These are phyloP conservation scores for Dermatophagoides farinae DNA, from an alignment of 1,140 invertebrate species.

Conservation along the genomic window DNA sequence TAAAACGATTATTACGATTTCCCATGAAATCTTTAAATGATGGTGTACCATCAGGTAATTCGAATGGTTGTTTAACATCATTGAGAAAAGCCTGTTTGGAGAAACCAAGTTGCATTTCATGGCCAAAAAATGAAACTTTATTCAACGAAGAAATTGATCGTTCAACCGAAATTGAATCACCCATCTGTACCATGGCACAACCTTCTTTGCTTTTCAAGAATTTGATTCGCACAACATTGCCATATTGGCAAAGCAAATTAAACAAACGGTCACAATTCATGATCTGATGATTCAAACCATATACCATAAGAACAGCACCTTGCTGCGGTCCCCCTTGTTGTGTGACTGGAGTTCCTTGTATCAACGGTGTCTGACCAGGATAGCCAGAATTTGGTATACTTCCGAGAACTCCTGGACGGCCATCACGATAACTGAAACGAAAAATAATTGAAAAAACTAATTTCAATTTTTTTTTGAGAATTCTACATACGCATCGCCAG, in stretches of 20 bases:
- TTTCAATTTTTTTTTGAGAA: not conserved
- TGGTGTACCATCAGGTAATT: conserved; percentile 75
- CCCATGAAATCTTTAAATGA: conserved; percentile 94
- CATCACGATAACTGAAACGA: conserved; percentile 3
- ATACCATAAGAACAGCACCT: conserved; percentile 89
- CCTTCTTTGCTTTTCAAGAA: conserved; percentile 97
- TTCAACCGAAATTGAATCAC: conserved; percentile 78
- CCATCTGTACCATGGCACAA: conserved; percentile 99
- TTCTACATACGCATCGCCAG: conserved; percentile 6
- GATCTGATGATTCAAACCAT: conserved; percentile 74
- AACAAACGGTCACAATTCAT: conserved; percentile 93
- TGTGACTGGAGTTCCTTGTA: conserved; percentile 21
- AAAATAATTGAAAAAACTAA: not conserved
- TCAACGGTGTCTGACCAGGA: conserved; percentile 18
- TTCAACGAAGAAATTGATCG: conserved; percentile 83
- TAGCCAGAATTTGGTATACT: conserved; percentile 17
- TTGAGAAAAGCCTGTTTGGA: conserved; percentile 91
- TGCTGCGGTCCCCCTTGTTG: conserved; percentile 18
- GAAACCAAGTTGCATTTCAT: conserved; percentile 45
- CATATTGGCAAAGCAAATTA: conserved; percentile 95
- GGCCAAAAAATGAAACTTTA: conserved; percentile 58
- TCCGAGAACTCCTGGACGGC: conserved; percentile 8
- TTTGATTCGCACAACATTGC: conserved; percentile 91
- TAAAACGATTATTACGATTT: conserved; percentile 74
- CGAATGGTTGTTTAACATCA: conserved; percentile 87